A percentile compares a stretch with the other conserved stretches of the same genome.
Conservation (phyloP, 2,888 invertebrate genomes). For the Stegana nigrithorax region DNA sequence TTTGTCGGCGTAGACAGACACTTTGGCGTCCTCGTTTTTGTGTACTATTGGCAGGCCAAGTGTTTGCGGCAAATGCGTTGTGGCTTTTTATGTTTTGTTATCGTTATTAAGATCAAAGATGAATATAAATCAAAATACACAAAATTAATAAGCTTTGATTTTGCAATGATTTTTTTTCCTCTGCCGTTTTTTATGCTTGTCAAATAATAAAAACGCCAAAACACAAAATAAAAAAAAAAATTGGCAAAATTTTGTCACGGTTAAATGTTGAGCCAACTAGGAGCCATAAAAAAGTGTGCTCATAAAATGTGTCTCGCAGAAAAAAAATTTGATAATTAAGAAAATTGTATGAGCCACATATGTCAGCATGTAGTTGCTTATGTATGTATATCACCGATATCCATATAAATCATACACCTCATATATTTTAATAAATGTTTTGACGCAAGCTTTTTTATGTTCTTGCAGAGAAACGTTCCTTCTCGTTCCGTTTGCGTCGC, state of each 20-base stretch:
- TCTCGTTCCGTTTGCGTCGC: conserved; percentile 63
- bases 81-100: neutral
- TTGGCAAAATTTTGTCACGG: conserved; percentile 11
- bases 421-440: too few relatives aligned
- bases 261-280: conserved; percentile 1
- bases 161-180: too few relatives aligned
- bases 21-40: conserved; percentile 1
- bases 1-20: conserved; percentile 6
- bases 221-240: conserved; percentile 30
- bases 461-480: conserved; percentile 63
- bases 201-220: neutral
- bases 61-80: conserved; percentile 4
- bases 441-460: too few relatives aligned
- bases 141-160: conserved; percentile 20
- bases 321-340: neutral
- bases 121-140: conserved; percentile 46
- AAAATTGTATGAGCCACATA: neutral
- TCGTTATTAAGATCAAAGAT: conserved; percentile 47
- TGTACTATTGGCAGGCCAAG: neutral
- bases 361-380: too few relatives aligned
- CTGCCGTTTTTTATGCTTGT: too few relatives aligned
- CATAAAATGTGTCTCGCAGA: neutral
- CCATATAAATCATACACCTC: too few relatives aligned
- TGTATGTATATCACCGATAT: too few relatives aligned
- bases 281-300: neutral